Base-by-base conservation (phyloP, 2,888 invertebrate genomes). In the Epirrita christyi region DNA sequence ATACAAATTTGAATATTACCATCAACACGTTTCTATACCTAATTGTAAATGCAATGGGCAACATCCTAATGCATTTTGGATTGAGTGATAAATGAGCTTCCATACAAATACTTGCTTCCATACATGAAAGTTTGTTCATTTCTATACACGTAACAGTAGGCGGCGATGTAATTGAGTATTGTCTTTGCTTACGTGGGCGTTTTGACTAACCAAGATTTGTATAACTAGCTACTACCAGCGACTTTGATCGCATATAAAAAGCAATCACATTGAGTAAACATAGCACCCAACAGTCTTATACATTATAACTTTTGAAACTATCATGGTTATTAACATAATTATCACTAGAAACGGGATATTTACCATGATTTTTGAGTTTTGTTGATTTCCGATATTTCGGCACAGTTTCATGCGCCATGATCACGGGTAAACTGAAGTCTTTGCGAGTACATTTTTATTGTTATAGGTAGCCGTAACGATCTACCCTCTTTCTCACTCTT, bases 151-250 rank as follows among this genome's bases (percentile, higher is more conserved):
- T 68, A 66, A 67, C 80, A 81, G 85, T 87, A 85, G 85, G 86
- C 82, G 85, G 83, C 74, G 63, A 67, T 66, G 75, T 83, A 86
- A 88, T 89, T 79, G 85, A 79, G 83, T 79, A 89, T 89, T 90
- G 88, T 90, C 79, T 84, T 72, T 62, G 52, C 68, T 68, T 55
- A 69, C 68, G 86, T 88, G 73, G 86, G 87, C 71, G 86, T 71
- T 57, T 55, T 59, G 56, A 64, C 66, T 66, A 61, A 62, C 55
- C 67, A 67, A 47, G 6, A 38, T 32, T 32, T 6, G 2, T 32
- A 14, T 14, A 8, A 38, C 27, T 36, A 15, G 29, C 37, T 14
- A 6, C 9, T 38, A 14, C 38, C 38, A 14, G 38, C 14, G 13
- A 11, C 14, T 38, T 13, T 7, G 14, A n/a, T 38, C 8, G 11